Percentiles rank a stretch among this genome's conserved stretches.
Conservation (phyloP, 2,113 vertebrate genomes). For the Eclectus roratus region DNA sequence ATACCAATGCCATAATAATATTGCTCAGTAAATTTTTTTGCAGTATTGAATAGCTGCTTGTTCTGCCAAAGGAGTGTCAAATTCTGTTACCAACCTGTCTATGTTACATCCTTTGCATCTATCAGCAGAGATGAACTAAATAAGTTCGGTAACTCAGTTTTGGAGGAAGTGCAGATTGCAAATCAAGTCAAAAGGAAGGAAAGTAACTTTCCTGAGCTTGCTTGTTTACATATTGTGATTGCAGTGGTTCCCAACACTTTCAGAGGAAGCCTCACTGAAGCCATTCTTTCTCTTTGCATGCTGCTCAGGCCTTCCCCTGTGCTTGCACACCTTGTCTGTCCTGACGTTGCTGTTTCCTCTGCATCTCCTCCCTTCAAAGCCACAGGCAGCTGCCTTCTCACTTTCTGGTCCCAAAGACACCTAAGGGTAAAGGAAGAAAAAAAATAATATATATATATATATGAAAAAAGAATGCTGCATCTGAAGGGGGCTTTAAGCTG, state of each 20-base stretch:
- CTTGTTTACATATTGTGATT: neutral
- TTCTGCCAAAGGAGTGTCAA: constrained; percentile 12
- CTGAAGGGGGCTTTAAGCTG: neutral
- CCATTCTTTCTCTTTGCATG: accelerated
- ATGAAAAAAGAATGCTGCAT: neutral
- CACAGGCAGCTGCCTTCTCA: neutral
- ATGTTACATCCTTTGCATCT: neutral
- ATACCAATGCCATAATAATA: neutral
- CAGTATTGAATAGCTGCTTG: constrained; percentile 13
- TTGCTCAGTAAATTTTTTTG: constrained; percentile 11
- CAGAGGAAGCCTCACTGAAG: neutral
- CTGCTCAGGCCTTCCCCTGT: neutral
- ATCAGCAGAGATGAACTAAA: neutral
- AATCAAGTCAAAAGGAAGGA: neutral
- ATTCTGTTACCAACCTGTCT: neutral
- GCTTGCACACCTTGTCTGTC: neutral
- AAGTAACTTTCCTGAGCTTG: neutral
- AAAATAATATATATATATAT: neutral
- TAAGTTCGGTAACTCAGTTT: neutral
- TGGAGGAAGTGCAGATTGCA: neutral
- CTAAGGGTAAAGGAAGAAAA: neutral
- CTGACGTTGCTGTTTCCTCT: neutral
- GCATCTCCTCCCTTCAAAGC: neutral
- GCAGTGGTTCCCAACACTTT: neutral
- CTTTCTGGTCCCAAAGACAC: neutral